Conservation (phyloP, 2,888 invertebrate species). For the Xanthorhoe spadicearia region DNA sequence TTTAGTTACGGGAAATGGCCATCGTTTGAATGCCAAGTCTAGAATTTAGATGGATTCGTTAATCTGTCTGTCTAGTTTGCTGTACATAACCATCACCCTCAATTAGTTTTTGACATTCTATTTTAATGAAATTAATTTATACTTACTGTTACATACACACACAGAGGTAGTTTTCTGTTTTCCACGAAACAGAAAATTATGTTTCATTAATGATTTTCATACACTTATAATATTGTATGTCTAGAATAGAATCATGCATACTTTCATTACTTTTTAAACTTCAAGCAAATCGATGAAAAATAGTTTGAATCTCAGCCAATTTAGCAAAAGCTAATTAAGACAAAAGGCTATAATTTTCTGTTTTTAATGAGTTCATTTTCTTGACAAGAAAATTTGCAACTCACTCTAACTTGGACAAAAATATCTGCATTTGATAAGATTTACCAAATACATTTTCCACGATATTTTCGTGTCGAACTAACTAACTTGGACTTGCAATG, state of each 20-base stretch:
- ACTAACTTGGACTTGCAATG: slow-evolving; percentile 25
- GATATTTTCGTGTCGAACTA: slow-evolving; percentile 31
- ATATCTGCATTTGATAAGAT: slow-evolving; percentile 3
- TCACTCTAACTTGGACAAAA: neutral
- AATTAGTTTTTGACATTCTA: neutral
- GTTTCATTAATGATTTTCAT: too few species aligned
- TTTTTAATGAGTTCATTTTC: neutral
- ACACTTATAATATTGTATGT: too few species aligned
- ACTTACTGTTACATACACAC: too few species aligned
- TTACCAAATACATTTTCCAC: slow-evolving; percentile 13
- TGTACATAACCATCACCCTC: neutral
- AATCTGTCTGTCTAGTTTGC: neutral
- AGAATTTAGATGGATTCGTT: slow-evolving; percentile 18
- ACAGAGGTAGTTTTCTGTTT: too few species aligned
- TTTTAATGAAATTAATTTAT: too few species aligned
- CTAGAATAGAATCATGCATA: too few species aligned
- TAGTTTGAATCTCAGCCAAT: too few species aligned
- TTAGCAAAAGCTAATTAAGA: neutral
- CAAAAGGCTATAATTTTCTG: neutral
- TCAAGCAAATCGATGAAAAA: too few species aligned
- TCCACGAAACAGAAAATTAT: too few species aligned
- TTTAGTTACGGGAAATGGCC: slow-evolving; percentile 12
- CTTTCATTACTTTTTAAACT: too few species aligned
- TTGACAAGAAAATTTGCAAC: neutral
- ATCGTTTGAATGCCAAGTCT: neutral